Conservation (phyloP, 2,113 vertebrate species). For the Centropus bengalensis region DNA sequence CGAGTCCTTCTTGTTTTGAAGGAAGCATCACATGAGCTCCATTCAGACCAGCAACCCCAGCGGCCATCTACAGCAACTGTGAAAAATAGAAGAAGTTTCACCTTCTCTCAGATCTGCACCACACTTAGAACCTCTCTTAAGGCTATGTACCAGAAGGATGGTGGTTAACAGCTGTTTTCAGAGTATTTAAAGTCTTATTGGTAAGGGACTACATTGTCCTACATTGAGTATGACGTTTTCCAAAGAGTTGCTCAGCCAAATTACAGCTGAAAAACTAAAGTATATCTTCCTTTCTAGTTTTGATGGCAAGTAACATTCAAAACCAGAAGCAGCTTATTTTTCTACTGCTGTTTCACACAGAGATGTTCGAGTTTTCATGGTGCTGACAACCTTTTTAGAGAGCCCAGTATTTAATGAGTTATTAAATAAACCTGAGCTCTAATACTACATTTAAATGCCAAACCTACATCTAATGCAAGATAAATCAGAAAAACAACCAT, state of each 20-base stretch:
- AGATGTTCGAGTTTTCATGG: background rate
- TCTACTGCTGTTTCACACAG: background rate
- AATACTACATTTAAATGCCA: background rate
- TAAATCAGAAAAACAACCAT: background rate
- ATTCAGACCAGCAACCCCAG: conserved; percentile 92
- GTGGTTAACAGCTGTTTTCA: background rate
- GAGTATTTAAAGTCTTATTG: background rate
- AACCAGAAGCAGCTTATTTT: background rate
- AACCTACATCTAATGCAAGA: background rate
- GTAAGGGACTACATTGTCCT: background rate
- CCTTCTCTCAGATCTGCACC: background rate
- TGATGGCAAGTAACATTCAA: background rate
- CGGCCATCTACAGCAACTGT: conserved; percentile 85
- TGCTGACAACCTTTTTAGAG: background rate
- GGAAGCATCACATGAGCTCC: conserved; percentile 79
- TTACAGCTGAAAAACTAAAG: background rate
- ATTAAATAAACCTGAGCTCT: background rate
- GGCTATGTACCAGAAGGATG: background rate
- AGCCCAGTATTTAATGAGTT: background rate
- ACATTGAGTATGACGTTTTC: background rate
- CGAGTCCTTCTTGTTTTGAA: conserved; percentile 82
- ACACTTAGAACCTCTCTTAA: background rate
- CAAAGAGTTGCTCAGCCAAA: background rate
- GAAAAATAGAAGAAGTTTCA: background rate
- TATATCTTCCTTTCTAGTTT: background rate